A percentile compares a stretch with the other conserved stretches of the same genome.
Evolutionary conservation across 1,140 invertebrate genomes (phyloP).

Genomic region (Drosophila auraria): DNA sequence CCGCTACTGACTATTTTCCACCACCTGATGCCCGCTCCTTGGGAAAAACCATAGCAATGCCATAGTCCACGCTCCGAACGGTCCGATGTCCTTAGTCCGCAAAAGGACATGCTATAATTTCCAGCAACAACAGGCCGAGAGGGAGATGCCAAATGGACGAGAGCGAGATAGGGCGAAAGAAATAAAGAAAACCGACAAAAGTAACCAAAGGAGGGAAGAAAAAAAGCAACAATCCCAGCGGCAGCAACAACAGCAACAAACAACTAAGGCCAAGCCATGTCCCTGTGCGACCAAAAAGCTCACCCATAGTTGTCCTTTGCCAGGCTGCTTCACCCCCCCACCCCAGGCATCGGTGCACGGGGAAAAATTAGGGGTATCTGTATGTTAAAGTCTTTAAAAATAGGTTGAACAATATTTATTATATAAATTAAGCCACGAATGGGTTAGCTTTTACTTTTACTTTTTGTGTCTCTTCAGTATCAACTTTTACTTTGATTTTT

Average conservation of each 20-base stretch:
- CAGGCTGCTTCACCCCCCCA: constrained; percentile 33
- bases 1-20: constrained; percentile 22
- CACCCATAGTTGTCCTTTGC: constrained; percentile 77
- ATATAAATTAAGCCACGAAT: too few relatives aligned
- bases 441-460: too few relatives aligned
- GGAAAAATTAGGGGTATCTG: background rate
- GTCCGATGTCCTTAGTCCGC: constrained; percentile 61
- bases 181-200: constrained; percentile 69
- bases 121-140: constrained; percentile 60
- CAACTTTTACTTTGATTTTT: background rate
- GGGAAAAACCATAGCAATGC: constrained; percentile 77
- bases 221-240: constrained; percentile 56
- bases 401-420: too few relatives aligned
- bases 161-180: constrained; percentile 16
- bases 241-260: constrained; percentile 64
- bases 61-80: constrained; percentile 56
- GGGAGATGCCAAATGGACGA: background rate
- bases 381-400: too few relatives aligned
- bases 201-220: constrained; percentile 63
- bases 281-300: constrained; percentile 60
- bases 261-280: constrained; percentile 71
- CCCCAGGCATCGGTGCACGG: background rate
- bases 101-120: constrained; percentile 83
- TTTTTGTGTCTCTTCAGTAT: too few relatives aligned
- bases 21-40: constrained; percentile 54